Conservation (phyloP, 1,140 invertebrate genomes). For the Drosophila mojavensis region DNA sequence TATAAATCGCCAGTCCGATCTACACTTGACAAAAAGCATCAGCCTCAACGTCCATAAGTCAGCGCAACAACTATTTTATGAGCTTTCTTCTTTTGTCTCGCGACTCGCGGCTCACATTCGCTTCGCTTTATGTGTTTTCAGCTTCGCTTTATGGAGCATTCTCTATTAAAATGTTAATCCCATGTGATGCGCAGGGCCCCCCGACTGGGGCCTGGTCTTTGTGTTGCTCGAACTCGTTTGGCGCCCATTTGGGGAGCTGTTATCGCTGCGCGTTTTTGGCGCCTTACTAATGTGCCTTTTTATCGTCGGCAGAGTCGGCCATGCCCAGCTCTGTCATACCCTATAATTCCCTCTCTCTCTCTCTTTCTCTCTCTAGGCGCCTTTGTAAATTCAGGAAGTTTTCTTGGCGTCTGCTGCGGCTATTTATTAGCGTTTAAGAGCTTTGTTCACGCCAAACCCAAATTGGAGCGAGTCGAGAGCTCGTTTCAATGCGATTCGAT, state of each 20-base stretch:
- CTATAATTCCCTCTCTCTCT: conserved; percentile 11
- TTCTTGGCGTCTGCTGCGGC: conserved; percentile 42
- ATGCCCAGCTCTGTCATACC: neutral
- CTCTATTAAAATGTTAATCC: conserved; percentile 80
- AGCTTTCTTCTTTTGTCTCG: neutral
- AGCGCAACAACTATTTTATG: conserved; percentile 16
- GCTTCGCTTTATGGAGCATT: conserved; percentile 52
- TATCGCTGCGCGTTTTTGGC: conserved; percentile 72
- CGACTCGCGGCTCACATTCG: neutral
- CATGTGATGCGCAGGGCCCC: conserved; percentile 20
- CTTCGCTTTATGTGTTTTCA: conserved; percentile 61
- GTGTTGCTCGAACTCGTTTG: conserved; percentile 49
- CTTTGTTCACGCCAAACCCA: conserved; percentile 69
- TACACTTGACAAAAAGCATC: conserved; percentile 16
- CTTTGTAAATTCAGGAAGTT: conserved; percentile 70
- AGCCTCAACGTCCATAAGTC: conserved; percentile 6
- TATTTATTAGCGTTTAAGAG: conserved; percentile 77
- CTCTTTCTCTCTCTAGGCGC: neutral
- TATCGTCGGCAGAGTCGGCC: conserved; percentile 47
- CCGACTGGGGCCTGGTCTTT: conserved; percentile 49
- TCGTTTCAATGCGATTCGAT: neutral
- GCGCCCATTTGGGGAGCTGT: conserved; percentile 51
- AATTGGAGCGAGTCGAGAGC: conserved; percentile 9
- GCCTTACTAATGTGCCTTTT: conserved; percentile 77
- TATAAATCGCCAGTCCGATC: conserved; percentile 54